Base-by-base conservation (phyloP, 2,113 vertebrate species). In the Mobula hypostoma region DNA sequence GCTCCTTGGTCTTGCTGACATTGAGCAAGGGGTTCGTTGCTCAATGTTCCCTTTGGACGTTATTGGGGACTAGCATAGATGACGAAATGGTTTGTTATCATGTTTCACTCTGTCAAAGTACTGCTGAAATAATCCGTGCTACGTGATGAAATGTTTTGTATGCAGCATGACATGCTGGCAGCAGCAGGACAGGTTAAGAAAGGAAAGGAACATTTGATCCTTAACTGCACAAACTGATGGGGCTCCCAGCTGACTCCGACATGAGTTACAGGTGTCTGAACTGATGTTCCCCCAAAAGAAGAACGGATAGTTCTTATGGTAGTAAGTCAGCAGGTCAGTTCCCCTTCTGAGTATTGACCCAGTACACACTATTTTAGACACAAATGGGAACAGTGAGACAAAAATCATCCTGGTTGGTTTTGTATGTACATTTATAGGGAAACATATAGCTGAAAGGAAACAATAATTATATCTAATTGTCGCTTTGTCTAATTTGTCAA, bases 381-480 rank as follows among this genome's bases (percentile, higher is more conserved):
- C 24, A 83, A 83, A 56, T 83, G 48, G 80, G 40, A 40, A 83
- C 19, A 83, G 19, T 56, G 80, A 83, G 17, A 56, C 24, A 21
- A 83, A 83, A 83, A 82, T 48, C 48, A 48, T 19, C 36, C 32
- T 21, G 80, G 40, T 82, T 36, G 21, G 36, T 82, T 19, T 40
- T 82, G 36, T 19, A 82, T 48, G 15, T 40, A 36, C 36, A 32
- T 40, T 82, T 32, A 36, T 12, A 82, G 11, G 36, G n/a, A 32
- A 36, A 79, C 6, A 32, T 78, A 78, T 48, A 40, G 79, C 17
- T 72, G 14, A 72, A 82, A 82, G 36, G 79, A 82, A 48, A 82
- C 79, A 82, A 82, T 80, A 80, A 17, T 17, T 17, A 72, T 48
- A 82, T 82, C 79, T 82, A 82, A 48, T 82, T 82, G 79, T 82